phyloP scores from a whole-genome alignment of 2,888 invertebrate species.

The Caenorhabditis wallacei region DNA sequence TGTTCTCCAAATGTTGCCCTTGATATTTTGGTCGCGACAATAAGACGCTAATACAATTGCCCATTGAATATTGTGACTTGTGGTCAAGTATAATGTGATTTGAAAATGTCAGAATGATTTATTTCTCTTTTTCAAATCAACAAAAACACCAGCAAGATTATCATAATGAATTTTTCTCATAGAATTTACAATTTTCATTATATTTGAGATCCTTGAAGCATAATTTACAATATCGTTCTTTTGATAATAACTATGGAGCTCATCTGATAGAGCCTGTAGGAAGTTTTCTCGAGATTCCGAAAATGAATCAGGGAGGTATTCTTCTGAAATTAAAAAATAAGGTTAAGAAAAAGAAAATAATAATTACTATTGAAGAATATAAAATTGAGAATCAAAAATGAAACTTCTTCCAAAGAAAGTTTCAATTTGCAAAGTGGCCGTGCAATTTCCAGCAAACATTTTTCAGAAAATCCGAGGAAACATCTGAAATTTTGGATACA shows the following conservation, averaged over 20 bases:
- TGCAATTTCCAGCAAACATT: not conserved
- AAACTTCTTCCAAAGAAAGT: not conserved
- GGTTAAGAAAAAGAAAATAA: too few relatives aligned
- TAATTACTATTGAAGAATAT: not conserved
- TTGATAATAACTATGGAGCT: conserved; percentile 23
- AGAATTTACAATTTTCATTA: not conserved
- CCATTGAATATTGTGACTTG: too few relatives aligned
- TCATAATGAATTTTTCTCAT: conserved; percentile 16
- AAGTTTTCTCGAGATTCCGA: not conserved
- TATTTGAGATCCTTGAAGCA: conserved; percentile 27
- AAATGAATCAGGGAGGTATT: not conserved
- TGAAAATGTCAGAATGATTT: too few relatives aligned
- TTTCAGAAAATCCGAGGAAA: not conserved
- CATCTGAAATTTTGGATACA: conserved; percentile 4
- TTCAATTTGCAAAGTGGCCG: conserved; percentile 9
- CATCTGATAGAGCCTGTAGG: conserved; percentile 1
- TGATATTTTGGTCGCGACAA: too few relatives aligned
- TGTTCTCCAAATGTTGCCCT: too few relatives aligned
- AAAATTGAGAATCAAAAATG: conserved; percentile 15
- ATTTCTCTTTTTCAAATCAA: not conserved
- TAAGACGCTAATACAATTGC: too few relatives aligned
- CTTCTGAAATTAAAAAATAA: not conserved
- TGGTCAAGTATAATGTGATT: too few relatives aligned
- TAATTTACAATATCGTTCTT: conserved; percentile 1
- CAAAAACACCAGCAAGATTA: not conserved